A percentile compares a stretch with the other conserved stretches of the same genome.
phyloP scores from a whole-genome alignment of 2,888 invertebrate species.

The Molorchus minor region DNA sequence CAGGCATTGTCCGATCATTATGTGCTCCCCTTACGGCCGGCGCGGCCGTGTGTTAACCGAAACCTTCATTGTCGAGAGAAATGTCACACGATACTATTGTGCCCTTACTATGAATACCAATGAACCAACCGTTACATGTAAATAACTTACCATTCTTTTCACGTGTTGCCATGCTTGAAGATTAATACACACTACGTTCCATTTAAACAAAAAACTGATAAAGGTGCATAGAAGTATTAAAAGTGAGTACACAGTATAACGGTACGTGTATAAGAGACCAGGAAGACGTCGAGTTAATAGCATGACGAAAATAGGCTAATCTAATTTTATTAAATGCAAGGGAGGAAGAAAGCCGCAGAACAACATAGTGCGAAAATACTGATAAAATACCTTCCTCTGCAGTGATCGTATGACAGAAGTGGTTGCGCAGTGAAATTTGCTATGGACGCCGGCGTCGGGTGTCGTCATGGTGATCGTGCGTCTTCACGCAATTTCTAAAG shows the following conservation, averaged over 20 bases:
- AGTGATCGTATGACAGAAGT: slow-evolving; percentile 19
- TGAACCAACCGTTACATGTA: background rate
- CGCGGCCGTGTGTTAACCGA: too few species aligned
- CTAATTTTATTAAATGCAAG: background rate
- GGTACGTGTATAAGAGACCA: slow-evolving; percentile 54
- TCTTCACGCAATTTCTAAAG: too few species aligned
- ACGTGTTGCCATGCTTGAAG: slow-evolving; percentile 68
- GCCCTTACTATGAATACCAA: too few species aligned
- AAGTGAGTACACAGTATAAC: slow-evolving; percentile 56
- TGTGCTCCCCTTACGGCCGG: too few species aligned
- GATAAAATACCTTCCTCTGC: slow-evolving; percentile 10
- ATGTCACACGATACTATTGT: too few species aligned
- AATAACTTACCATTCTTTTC: slow-evolving; percentile 66
- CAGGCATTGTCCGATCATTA: too few species aligned
- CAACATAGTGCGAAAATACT: slow-evolving; percentile 15
- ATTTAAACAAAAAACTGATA: slow-evolving; percentile 65
- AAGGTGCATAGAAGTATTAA: slow-evolving; percentile 57
- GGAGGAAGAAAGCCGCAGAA: background rate
- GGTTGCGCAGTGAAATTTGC: slow-evolving; percentile 18
- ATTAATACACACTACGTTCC: slow-evolving; percentile 69
- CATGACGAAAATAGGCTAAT: slow-evolving; percentile 34
- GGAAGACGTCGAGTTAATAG: slow-evolving; percentile 51
- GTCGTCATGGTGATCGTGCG: background rate
- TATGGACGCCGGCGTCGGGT: background rate
- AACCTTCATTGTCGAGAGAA: too few species aligned